Base-by-base conservation (phyloP, 1,140 invertebrate genomes). In the Pissodes strobi region DNA sequence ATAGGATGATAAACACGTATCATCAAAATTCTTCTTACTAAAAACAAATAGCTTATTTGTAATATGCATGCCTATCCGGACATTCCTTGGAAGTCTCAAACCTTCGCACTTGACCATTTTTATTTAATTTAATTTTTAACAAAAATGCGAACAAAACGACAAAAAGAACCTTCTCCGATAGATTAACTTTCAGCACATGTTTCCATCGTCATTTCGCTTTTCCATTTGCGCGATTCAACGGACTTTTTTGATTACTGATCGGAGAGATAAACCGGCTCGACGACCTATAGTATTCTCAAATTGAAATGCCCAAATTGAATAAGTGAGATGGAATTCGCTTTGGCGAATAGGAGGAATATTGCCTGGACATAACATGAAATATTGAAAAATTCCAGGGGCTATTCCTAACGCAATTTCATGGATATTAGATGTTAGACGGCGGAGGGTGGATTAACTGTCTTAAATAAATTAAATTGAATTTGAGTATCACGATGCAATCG, bases 371-470 rank as follows among this genome's bases (percentile, higher is more conserved):
- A 57, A 57, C 64, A 71, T 71, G 69, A 72, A 72, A 74, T 72
- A 72, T 74, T 72, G 71, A 72, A 72, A 74, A 72, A 71, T 72
- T 71, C 72, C 70, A 66, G 53, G 63, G 55, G 57, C 70, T 63
- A 58, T 67, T 56, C 45, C 62, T 51, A 69, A 72, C 69, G 72
- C 68, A 74, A 74, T 74, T 74, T 74, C 71, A 72, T 70, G 71
- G 72, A 71, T 72, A 67, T 74, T 74, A 71, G 64, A 61, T 64
- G n/a, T n/a, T n/a, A n/a, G n/a, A n/a, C n/a, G 68, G 69, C 45
- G 39, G 52, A 52, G 38, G 39, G 52, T 23, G 46, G 62, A 64
- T 64, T 64, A 58, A 64, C 19, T 64, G 55, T 64, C 62, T 64
- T 64, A 64, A 64, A 22, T 64, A 64, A 70, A 70, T 72, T 72